These are phyloP conservation scores for Lucifuga dentata DNA, from an alignment of 2,113 vertebrate species.

Conservation along the genomic window DNA sequence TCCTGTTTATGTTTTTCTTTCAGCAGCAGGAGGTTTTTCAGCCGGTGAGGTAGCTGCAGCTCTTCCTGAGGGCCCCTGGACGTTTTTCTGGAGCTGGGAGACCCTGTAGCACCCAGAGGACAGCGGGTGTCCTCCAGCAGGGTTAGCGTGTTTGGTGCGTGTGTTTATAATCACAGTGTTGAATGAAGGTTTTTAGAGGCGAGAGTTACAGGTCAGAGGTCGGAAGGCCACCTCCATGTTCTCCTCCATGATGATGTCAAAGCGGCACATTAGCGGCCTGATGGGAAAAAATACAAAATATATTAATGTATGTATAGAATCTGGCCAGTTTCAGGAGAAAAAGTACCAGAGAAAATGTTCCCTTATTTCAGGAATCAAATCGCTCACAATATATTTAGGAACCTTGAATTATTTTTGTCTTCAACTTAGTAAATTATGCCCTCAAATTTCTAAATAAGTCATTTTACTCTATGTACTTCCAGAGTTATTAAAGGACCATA, in stretches of 20 bases:
- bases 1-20: too few relatives aligned
- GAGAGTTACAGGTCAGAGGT: slow-evolving; percentile 83
- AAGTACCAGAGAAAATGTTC: too few relatives aligned
- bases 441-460: too few relatives aligned
- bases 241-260: slow-evolving; percentile 89
- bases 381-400: too few relatives aligned
- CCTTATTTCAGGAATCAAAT: too few relatives aligned
- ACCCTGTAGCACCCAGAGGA: slow-evolving; percentile 13
- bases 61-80: not conserved
- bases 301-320: too few relatives aligned
- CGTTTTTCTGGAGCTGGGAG: not conserved
- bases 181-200: slow-evolving; percentile 31
- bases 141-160: not conserved
- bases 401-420: too few relatives aligned
- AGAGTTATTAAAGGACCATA: too few relatives aligned
- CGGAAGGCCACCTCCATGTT: slow-evolving; percentile 85
- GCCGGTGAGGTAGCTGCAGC: not conserved
- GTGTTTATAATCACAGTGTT: not conserved
- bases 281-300: not conserved
- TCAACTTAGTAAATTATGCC: too few relatives aligned
- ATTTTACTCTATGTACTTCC: too few relatives aligned
- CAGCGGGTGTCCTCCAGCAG: not conserved
- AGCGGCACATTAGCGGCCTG: slow-evolving; percentile 89
- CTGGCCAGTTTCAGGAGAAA: too few relatives aligned
- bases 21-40: not conserved